A percentile compares a stretch with the other conserved stretches of the same genome.
Evolutionary conservation across 2,888 invertebrate genomes (phyloP).

Genomic region (Tetropium fuscum): DNA sequence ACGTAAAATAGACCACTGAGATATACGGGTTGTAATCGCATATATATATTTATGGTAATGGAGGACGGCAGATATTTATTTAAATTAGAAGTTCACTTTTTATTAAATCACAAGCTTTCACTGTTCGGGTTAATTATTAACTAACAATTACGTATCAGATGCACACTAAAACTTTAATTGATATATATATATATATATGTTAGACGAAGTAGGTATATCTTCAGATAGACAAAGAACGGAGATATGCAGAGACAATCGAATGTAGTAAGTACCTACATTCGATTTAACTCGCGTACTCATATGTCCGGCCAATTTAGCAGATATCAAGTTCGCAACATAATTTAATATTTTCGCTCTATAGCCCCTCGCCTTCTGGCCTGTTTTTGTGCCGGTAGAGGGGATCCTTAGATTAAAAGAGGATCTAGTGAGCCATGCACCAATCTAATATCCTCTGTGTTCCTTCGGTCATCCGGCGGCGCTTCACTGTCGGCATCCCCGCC

Average conservation of each 20-base stretch:
- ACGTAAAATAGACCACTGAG: too few species aligned
- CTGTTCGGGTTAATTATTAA: too few species aligned
- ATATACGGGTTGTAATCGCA: too few species aligned
- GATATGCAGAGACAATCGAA: constrained; percentile 18
- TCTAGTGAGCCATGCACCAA: constrained; percentile 32
- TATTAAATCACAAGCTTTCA: too few species aligned
- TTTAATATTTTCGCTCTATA: constrained; percentile 32
- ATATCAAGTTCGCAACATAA: constrained; percentile 32
- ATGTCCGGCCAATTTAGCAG: constrained; percentile 10
- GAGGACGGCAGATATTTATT: too few species aligned
- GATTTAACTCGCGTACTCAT: constrained; percentile 19
- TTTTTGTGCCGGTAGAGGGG: constrained; percentile 18
- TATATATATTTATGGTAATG: too few species aligned
- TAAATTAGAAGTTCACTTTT: too few species aligned
- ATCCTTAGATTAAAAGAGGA: constrained; percentile 39
- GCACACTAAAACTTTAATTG: too few species aligned
- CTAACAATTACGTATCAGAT: too few species aligned
- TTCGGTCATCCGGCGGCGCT: constrained; percentile 11
- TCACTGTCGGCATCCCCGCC: constrained; percentile 10
- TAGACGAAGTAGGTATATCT: too few species aligned
- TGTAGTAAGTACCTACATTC: constrained; percentile 24
- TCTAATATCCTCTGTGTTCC: constrained; percentile 39
- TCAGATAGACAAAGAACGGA: too few species aligned
- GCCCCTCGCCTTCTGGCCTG: constrained; percentile 3
- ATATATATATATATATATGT: too few species aligned